Conservation (phyloP, 1,140 invertebrate species). For the Macrobrachium rosenbergii region DNA sequence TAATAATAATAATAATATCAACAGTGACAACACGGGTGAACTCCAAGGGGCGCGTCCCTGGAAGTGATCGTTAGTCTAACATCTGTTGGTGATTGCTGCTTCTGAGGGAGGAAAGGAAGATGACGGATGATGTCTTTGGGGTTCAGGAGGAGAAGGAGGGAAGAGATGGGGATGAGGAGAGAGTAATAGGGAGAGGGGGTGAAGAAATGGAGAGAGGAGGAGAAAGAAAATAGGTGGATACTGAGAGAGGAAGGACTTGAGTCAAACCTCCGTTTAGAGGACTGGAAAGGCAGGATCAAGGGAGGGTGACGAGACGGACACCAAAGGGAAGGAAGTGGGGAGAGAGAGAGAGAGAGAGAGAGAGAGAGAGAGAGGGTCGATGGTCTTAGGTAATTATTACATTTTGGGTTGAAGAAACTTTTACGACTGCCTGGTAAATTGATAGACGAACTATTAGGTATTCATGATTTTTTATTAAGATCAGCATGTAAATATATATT, state of each 20-base stretch:
- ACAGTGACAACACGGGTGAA: no score
- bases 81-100: no score
- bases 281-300: background rate
- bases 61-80: no score
- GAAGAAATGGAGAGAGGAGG: background rate
- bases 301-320: background rate
- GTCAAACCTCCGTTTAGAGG: background rate
- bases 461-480: no score
- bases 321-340: background rate
- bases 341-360: constrained; percentile 43
- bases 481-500: no score
- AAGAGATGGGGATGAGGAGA: background rate
- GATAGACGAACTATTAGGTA: no score
- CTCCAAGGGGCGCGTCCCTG: no score
- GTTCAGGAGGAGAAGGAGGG: background rate
- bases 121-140: background rate
- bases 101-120: background rate
- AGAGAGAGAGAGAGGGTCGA: constrained; percentile 1
- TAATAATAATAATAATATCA: no score
- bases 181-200: background rate
- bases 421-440: no score
- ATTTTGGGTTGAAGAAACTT: no score
- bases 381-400: no score
- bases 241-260: constrained; percentile 9
- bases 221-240: background rate